These are phyloP conservation scores for Trichomycterus rosablanca DNA, from an alignment of 2,113 vertebrate species.

Conservation along the genomic window DNA sequence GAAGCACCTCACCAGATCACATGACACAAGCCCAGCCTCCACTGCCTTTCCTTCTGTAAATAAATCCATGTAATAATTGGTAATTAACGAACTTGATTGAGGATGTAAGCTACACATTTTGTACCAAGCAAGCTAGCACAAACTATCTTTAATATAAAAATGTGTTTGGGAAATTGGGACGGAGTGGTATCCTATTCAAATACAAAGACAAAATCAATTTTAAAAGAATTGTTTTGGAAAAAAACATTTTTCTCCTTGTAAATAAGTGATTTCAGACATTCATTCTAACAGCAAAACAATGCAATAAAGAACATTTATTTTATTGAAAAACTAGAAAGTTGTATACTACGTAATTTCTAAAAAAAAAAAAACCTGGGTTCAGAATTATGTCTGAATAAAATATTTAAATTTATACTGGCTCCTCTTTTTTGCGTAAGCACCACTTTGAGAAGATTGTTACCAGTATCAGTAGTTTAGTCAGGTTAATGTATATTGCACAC, in stretches of 20 bases:
- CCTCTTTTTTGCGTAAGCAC: conserved; percentile 15
- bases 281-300: conserved; percentile 57
- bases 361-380: conserved; percentile 43
- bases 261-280: conserved; percentile 67
- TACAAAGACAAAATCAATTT: conserved; percentile 51
- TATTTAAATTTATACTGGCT: conserved; percentile 60
- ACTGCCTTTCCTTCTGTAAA: conserved; percentile 56
- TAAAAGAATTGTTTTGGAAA: conserved; percentile 55
- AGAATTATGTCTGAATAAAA: conserved; percentile 70
- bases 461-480: too few relatives aligned
- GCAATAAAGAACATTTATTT: conserved; percentile 66
- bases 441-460: too few relatives aligned
- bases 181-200: conserved; percentile 11
- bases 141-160: conserved; percentile 43
- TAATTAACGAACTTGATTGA: conserved; percentile 56
- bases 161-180: conserved; percentile 23
- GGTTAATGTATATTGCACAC: too few relatives aligned
- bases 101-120: conserved; percentile 65
- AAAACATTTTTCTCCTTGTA: conserved; percentile 57
- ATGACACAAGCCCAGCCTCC: conserved; percentile 64
- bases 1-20: conserved; percentile 91
- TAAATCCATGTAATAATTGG: conserved; percentile 56
- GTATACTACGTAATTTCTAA: conserved; percentile 59
- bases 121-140: conserved; percentile 52
- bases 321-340: conserved; percentile 61